Conservation (phyloP, 2,797 vertebrate species). For the Synaphobranchus kaupii region DNA sequence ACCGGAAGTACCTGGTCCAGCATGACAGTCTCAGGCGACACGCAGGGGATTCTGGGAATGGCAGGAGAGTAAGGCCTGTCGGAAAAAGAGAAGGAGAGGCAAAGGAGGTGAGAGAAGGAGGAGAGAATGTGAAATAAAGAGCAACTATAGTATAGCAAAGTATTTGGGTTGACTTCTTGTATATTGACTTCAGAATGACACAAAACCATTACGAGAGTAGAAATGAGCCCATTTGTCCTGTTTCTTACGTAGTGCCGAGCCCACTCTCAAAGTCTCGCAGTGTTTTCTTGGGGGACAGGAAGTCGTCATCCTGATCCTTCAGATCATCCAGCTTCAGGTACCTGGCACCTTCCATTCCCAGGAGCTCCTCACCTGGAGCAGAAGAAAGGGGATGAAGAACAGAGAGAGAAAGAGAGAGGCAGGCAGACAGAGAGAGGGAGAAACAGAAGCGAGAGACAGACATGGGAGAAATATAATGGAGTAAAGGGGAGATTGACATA, state of each 20-base stretch:
- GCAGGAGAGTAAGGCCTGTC: slow-evolving; percentile 87
- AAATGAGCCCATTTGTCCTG: neutral
- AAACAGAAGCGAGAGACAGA: neutral
- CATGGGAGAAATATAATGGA: neutral
- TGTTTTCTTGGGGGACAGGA: slow-evolving; percentile 82
- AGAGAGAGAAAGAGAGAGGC: slow-evolving; percentile 13
- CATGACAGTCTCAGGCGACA: slow-evolving; percentile 89
- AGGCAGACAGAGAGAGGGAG: neutral
- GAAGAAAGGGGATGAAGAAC: slow-evolving; percentile 31
- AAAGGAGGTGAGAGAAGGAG: neutral
- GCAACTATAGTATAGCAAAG: neutral
- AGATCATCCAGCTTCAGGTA: slow-evolving; percentile 83
- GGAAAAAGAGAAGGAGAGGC: neutral
- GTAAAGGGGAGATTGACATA: neutral
- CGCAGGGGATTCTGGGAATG: slow-evolving; percentile 86
- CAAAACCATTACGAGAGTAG: neutral
- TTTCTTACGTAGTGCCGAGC: slow-evolving; percentile 85
- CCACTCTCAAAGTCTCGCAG: slow-evolving; percentile 85
- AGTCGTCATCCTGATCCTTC: slow-evolving; percentile 87
- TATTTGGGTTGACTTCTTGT: neutral
- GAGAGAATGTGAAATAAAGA: neutral
- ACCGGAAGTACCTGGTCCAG: slow-evolving; percentile 73
- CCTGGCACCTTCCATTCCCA: slow-evolving; percentile 75
- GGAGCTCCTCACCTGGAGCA: slow-evolving; percentile 84
- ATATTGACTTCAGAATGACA: neutral